These are phyloP conservation scores for Sialia sialis DNA, from an alignment of 2,113 vertebrate species.

Conservation along the genomic window DNA sequence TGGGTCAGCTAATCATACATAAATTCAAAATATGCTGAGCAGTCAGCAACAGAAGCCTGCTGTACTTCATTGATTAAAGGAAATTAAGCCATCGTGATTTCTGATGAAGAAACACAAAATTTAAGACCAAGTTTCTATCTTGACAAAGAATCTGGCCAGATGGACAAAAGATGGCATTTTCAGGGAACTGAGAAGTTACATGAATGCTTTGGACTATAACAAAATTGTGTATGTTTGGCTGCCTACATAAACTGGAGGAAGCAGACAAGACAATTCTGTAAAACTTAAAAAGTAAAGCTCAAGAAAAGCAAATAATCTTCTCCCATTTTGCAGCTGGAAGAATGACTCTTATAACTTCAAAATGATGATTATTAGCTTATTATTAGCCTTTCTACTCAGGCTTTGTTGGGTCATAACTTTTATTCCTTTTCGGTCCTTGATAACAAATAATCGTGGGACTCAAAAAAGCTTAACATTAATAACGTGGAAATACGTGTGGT, in stretches of 20 bases:
- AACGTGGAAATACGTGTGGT: neutral
- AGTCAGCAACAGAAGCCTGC: neutral
- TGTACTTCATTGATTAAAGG: neutral
- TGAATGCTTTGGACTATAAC: neutral
- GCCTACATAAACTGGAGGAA: neutral
- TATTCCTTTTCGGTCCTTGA: neutral
- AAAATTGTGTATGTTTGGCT: neutral
- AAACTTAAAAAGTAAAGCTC: neutral
- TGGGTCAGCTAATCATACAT: neutral
- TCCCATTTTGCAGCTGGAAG: neutral
- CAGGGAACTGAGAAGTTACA: neutral
- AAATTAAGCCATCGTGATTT: neutral
- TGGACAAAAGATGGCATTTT: neutral
- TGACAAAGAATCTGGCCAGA: neutral
- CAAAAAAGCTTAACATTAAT: neutral
- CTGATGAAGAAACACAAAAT: neutral
- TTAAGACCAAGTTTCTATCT: neutral
- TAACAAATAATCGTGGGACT: neutral
- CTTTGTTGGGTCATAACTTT: neutral
- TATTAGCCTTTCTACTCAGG: neutral
- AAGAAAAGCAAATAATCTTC: neutral
- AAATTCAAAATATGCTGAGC: neutral
- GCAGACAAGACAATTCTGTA: neutral
- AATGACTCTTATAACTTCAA: neutral
- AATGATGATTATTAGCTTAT: neutral